Evolutionary conservation across 2,888 invertebrate genomes (phyloP), one percentile per base, ranked within the genome.

Genomic region (Xanthia icteritia): DNA sequence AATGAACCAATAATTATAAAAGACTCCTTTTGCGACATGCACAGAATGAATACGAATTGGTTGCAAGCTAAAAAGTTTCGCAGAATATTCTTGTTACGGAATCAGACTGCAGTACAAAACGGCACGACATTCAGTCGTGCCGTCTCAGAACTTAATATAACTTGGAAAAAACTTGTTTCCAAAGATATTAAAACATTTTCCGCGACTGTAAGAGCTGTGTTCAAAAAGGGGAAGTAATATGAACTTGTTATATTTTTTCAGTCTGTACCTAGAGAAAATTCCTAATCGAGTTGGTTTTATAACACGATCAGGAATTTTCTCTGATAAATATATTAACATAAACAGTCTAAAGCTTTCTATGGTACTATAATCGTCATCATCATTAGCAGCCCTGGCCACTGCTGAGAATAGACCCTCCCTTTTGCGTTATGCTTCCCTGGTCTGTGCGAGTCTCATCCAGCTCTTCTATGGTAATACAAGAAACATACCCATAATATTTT

Each of bases 111-210:
- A 42, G 39, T 11, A n/a, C 17, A 11, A 78, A 79, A 51, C 58
- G 48, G 31, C 67, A 20, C n/a, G 48, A 51, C 20, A 51, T 60
- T 79, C 15, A 60, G 51, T 60, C 13, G 63, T 20, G 31, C 31
- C 72, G 68, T 65, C 66, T 64, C 63, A 61, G 45, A 77, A 81
- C 71, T 82, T 80, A 78, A 76, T 82, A 76, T 60, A 71, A 86
- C 64, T 85, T 82, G 51, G 31, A 58, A 69, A n/a, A 69, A 79
- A 86, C 86, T 82, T 71, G 73, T 78, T 74, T 15, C 39, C 23
- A 36, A 60, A 71, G 79, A 79, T 74, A 79, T 82, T 66, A 65
- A 73, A 79, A 73, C 73, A 54, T 48, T 73, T 73, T 73, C 76
- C 5, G 42, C 20, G 51, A 77, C 31, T 61, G n/a, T 68, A 67